Evolutionary conservation across 1,140 invertebrate species (phyloP).

Genomic region (Anastatus disparis): DNA sequence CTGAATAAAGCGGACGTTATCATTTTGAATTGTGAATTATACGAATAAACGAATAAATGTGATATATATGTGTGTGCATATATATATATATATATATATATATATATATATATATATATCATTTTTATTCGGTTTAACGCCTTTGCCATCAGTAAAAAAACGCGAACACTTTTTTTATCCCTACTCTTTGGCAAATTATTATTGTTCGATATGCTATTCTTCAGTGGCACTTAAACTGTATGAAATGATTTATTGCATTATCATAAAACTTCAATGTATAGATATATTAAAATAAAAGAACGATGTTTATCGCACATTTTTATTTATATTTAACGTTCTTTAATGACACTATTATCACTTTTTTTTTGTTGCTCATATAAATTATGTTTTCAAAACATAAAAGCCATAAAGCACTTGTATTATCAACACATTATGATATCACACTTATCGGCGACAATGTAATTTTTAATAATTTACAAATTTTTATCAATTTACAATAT

Average conservation of each 20-base stretch:
- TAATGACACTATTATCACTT: not conserved
- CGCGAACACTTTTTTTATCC: too few species aligned
- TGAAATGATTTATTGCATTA: conserved; percentile 20
- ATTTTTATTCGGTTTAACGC: too few species aligned
- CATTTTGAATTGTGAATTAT: too few species aligned
- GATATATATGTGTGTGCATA: too few species aligned
- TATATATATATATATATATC: too few species aligned
- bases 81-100: too few species aligned
- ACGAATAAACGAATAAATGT: too few species aligned
- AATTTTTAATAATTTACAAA: too few species aligned
- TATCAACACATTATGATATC: not conserved
- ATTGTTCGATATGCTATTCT: conserved; percentile 15
- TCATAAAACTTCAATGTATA: conserved; percentile 4
- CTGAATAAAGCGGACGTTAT: too few species aligned
- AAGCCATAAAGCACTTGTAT: not conserved
- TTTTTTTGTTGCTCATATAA: not conserved
- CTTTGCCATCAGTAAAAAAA: too few species aligned
- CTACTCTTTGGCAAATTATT: conserved; percentile 18
- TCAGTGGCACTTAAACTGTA: not conserved
- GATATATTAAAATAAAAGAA: not conserved
- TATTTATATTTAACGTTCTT: not conserved
- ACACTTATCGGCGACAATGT: too few species aligned
- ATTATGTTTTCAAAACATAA: not conserved
- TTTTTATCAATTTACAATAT: too few species aligned
- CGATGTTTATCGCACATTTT: conserved; percentile 11